Base-by-base conservation (phyloP, 2,113 vertebrate species). In the Gopherus evgoodei region DNA sequence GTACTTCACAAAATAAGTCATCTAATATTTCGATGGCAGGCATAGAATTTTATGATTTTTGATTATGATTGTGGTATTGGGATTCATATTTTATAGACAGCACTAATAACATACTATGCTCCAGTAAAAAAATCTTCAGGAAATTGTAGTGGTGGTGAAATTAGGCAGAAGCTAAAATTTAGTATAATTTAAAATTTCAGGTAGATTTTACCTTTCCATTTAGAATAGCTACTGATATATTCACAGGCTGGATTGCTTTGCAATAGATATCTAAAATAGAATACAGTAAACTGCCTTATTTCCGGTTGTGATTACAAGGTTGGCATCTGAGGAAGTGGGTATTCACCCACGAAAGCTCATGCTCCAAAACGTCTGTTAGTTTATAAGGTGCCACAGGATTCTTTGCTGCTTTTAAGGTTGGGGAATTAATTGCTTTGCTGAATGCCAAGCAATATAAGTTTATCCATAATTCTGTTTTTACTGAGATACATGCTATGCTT, bases 31-130 rank as follows among this genome's bases (percentile, higher is more conserved):
- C 98, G 98, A 98, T 98, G 98, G 97, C 95, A 96, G 97, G 96
- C 97, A 96, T 98, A 98, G 98, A 98, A 97, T 98, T 98, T 98
- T 98, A 98, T 97, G 96, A 98, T 97, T 98, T 98, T 98, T 98
- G 53, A 98, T 98, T 97, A 97, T 3, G 31, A 97, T 98, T 97
- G 97, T 97, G 97, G 98, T 98, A 97, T 97, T 98, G 94, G 96
- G 98, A 98, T 98, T 98, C 98, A 95, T 98, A 97, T 98, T 98
- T 98, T 98, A 98, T 97, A 97, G 98, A 96, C 82, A 96, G 95
- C 69, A 96, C 96, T 98, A 98, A 98, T 98, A 98, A 97, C 83
- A 94, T 96, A 94, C 98, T 97, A 98, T 90, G 91, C 97, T 97
- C 85, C 87, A 47, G 95, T 95, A 93, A 91, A 97, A 90, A 96